Evolutionary conservation across 2,797 vertebrate genomes (phyloP), one percentile per base, ranked within the genome.

Genomic region (Schizopygopsis malacanthus): DNA sequence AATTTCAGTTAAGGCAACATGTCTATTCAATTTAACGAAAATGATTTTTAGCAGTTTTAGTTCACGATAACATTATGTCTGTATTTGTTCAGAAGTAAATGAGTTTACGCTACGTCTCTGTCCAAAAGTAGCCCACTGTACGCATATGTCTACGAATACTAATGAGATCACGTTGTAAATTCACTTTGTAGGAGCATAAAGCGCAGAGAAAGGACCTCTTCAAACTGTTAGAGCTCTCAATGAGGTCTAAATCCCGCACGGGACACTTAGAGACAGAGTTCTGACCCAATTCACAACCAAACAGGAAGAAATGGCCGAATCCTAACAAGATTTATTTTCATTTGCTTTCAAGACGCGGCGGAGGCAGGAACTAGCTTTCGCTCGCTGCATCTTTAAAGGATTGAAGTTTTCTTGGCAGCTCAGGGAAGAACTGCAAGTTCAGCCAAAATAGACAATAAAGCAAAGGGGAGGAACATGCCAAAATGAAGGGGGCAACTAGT

Each of bases 361-460:
- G 92, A 94, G 88, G 93, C 92, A 92, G 90, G 92, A 94, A 92
- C 92, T 93, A 91, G 91, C 92, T 93, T 93, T 86, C 89, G 92
- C 92, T 90, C 92, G 89, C 93, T 93, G 92, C 93, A 93, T 93
- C 91, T 92, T 91, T 92, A 89, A 91, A 93, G 92, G 91, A 94
- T 94, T 94, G 93, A 95, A 94, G 95, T 92, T 94, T 95, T 95
- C 92, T 95, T 95, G 95, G 95, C 94, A 94, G 92, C 81, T 63
- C 89, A 91, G 91, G 52, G 88, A 93, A 94, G 95, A 96, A 96
- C 94, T 95, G 92, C 94, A 94, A 96, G 95, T 97, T 97, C 96
- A 96, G 96, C 96, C 97, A 97, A 97, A 96, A 97, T 93, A 96
- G 96, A 97, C 96, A 97, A 96, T 96, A 96, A 97, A 97, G 96